These are phyloP conservation scores for Gymnoscopelus braueri DNA, from an alignment of 2,797 vertebrate genomes.

Conservation along the genomic window DNA sequence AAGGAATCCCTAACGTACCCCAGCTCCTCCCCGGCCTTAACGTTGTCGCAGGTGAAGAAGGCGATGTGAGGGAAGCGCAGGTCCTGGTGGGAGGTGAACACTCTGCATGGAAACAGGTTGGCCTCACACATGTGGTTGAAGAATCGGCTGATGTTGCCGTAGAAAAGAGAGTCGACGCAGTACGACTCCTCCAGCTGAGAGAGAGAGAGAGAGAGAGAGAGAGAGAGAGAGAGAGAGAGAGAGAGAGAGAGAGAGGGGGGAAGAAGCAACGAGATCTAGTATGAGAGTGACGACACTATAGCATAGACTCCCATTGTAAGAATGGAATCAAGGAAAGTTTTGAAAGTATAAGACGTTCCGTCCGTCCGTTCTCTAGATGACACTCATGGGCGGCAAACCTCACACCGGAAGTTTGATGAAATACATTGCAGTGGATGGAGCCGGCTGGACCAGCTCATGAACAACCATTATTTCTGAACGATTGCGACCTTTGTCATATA, in stretches of 20 bases:
- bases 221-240: slow-evolving; percentile 7
- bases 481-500: too few species aligned
- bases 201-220: slow-evolving; percentile 6
- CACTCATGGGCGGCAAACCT: too few species aligned
- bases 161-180: slow-evolving; percentile 97
- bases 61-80: slow-evolving; percentile 95
- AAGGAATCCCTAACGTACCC: slow-evolving; percentile 80
- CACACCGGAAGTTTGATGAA: too few species aligned
- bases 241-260: background rate
- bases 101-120: slow-evolving; percentile 94
- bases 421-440: too few species aligned
- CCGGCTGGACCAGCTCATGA: too few species aligned
- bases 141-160: slow-evolving; percentile 98
- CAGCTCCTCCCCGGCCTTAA: slow-evolving; percentile 92
- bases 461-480: too few species aligned
- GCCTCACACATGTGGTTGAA: slow-evolving; percentile 99
- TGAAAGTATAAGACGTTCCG: too few species aligned
- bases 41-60: slow-evolving; percentile 93
- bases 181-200: slow-evolving; percentile 92
- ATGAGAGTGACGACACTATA: too few species aligned
- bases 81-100: slow-evolving; percentile 98
- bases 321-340: too few species aligned
- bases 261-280: background rate
- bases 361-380: too few species aligned
- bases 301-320: too few species aligned